Base-by-base conservation (phyloP, 2,797 vertebrate genomes). In the Parotocinclus haroldoi region DNA sequence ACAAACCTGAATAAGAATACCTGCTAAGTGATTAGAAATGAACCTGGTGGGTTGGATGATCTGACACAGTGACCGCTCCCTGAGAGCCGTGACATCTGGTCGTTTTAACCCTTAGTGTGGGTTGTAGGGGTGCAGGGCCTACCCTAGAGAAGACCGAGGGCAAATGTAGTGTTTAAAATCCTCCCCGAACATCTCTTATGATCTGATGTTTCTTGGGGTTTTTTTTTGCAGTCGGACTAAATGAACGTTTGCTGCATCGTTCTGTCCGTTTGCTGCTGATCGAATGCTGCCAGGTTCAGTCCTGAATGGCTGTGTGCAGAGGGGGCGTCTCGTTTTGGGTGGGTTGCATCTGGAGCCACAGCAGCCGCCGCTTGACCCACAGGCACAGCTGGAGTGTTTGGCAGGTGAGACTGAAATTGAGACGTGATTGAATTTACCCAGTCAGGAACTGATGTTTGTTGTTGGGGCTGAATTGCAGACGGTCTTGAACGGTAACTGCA, bases 291-390 rank as follows among this genome's bases (percentile, higher is more conserved):
- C 61, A 77, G 73, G 73, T 82, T 73, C 58, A 77, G 74, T 77
- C 67, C 75, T 85, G 84, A 87, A 92, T 92, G 90, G 89, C 90
- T 88, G 87, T 84, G 73, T 88, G 84, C 80, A 85, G 88, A 86
- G 78, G 87, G 70, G 80, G 84, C 11, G 19, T 88, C 13, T 81
- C 86, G 67, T 81, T 90, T 77, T 89, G 88, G 86, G 84, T 85
- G 74, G 85, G 84, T 60, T 85, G 80, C 79, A 73, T 87, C 66
- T 71, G 81, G 79, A 82, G 78, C 82, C 81, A 82, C 7, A 68
- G 85, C 61, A 73, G 84, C 76, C 76, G 77, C 63, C 83, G 73
- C 37, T 76, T 80, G 50, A 50, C 84, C 66, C 80, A 51, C 36
- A 83, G 72, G 44, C 76, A 69, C 36, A 79, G 68, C 66, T 84